Evolutionary conservation across 2,888 invertebrate genomes (phyloP), one percentile per base, ranked within the genome.

Genomic region (Chironomus tentans): DNA sequence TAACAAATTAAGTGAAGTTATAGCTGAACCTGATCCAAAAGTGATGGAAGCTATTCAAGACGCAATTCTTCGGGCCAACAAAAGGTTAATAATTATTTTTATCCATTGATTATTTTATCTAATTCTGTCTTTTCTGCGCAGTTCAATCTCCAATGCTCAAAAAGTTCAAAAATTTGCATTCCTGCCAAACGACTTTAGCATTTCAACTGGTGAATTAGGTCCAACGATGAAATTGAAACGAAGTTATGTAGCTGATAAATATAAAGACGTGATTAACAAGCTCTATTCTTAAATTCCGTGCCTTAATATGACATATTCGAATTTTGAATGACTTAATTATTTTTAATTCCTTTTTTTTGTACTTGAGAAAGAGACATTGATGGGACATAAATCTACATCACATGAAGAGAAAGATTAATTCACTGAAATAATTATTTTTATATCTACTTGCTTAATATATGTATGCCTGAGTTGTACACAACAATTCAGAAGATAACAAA

Each of bases 191-290:
- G 96, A 97, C 83, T 95, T 97, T 84, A 94, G 95, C 24, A 86
- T 95, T 78, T 86, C 88, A 70, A 92, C 93, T 7, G 96, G 95
- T 78, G 97, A 97, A 87, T 85, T 97, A 81, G 93, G 94, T 68
- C 95, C 95, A 77, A 96, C 96, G 74, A 85, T 96, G 82, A 96
- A 97, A 85, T 85, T 95, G 65, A 92, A 92, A 83, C 88, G 95
- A 79, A 91, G 89, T 80, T 87, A 92, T 70, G 91, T 95, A 3
- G 84, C 87, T 79, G 88, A 91, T 78, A 92, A 91, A 86, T 95
- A 95, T 83, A 86, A 87, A 79, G 88, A 91, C 80, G 85, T 91
- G 78, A 93, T 95, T 81, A 92, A 94, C 81, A 88, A 88, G 78
- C 89, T 95, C 82, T 95, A 95, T 84, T 86, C 10, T 65, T 65